Conservation (phyloP, 2,113 vertebrate genomes). For the Plecturocebus donacophilus region DNA sequence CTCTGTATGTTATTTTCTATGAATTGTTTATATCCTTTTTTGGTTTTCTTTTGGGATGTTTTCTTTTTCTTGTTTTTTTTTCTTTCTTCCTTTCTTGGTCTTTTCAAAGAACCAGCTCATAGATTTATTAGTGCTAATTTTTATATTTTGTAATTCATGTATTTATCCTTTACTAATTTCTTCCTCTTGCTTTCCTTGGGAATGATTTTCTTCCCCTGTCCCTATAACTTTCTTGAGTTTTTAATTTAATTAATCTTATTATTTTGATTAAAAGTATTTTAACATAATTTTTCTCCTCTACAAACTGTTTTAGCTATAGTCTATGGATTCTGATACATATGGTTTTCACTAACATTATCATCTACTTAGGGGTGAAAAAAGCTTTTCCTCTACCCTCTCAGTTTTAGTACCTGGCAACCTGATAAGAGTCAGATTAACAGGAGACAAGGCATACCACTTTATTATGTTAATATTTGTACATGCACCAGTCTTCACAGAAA, state of each 20-base stretch:
- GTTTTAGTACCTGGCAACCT: not conserved
- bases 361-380: not conserved
- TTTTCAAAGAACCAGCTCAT: not conserved
- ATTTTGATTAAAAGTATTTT: not conserved
- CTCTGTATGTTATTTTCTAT: not conserved
- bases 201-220: not conserved
- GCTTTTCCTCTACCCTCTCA: not conserved
- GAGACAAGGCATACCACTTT: not conserved
- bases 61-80: not conserved
- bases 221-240: not conserved
- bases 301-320: not conserved
- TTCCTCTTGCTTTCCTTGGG: not conserved
- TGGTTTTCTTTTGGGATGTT: not conserved
- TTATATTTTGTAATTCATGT: not conserved
- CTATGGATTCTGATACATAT: not conserved
- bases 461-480: not conserved
- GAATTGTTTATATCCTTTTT: not conserved
- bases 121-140: not conserved
- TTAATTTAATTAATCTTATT: not conserved
- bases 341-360: not conserved
- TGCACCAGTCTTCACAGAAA: not conserved
- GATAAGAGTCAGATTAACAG: not conserved
- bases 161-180: not conserved
- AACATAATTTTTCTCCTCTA: not conserved
- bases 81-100: not conserved